Evolutionary conservation across 2,888 invertebrate genomes (phyloP).

Genomic region (Epinotia demarniana): DNA sequence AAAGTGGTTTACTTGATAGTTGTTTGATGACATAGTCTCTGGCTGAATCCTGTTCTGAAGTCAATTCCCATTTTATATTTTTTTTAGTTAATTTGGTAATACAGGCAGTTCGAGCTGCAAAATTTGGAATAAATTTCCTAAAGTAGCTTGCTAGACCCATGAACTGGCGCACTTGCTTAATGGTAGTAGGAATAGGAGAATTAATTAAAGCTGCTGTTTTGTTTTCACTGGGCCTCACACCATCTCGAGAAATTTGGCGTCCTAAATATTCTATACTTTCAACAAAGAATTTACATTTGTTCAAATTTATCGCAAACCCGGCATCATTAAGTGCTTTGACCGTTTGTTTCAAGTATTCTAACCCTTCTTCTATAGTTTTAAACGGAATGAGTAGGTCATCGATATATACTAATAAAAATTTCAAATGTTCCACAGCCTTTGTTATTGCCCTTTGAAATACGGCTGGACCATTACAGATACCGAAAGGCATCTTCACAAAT

Average conservation of each 20-base stretch:
- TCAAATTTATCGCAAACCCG: background rate
- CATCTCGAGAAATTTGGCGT: background rate
- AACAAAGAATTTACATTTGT: constrained; percentile 11
- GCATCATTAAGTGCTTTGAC: background rate
- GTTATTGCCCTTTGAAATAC: background rate
- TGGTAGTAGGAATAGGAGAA: background rate
- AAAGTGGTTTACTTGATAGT: background rate
- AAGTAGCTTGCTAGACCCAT: constrained; percentile 6
- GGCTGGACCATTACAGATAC: constrained; percentile 3
- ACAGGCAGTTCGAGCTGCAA: constrained; percentile 3
- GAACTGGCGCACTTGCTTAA: background rate
- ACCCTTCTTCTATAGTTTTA: constrained; percentile 1
- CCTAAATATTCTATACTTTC: background rate
- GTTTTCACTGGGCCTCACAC: background rate
- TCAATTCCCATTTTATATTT: background rate
- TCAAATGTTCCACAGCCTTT: background rate
- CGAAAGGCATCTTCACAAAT: constrained; percentile 11
- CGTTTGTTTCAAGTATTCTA: background rate
- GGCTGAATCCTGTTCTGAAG: background rate
- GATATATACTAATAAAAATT: constrained; percentile 10
- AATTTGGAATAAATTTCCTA: background rate
- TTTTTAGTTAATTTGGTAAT: background rate
- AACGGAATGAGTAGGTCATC: constrained; percentile 8
- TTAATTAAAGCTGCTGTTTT: background rate
- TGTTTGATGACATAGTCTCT: constrained; percentile 1